These are phyloP conservation scores for Syngnathus scovelli DNA, from an alignment of 2,113 vertebrate species.

Conservation along the genomic window DNA sequence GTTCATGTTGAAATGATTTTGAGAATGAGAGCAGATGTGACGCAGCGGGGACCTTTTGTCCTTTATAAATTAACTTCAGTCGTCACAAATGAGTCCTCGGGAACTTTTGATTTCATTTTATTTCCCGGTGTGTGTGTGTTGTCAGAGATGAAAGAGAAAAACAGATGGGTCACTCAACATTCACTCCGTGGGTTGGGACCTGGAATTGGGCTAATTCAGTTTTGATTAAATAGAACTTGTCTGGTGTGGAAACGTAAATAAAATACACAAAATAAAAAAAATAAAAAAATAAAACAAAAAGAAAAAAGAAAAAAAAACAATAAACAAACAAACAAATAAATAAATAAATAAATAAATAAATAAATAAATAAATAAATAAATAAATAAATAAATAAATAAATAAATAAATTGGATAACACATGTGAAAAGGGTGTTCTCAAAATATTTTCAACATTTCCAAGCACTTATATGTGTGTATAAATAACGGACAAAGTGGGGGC, in stretches of 20 bases:
- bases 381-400: too few relatives aligned
- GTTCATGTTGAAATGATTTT: neutral
- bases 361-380: too few relatives aligned
- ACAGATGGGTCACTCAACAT: slow-evolving; percentile 56
- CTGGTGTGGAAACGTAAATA: slow-evolving; percentile 6
- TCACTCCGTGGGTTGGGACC: slow-evolving; percentile 45
- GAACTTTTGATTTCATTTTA: neutral
- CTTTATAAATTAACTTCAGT: slow-evolving; percentile 35
- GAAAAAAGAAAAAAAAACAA: too few relatives aligned
- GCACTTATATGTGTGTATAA: too few relatives aligned
- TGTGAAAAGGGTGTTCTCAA: too few relatives aligned
- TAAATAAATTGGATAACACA: too few relatives aligned
- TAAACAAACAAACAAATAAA: too few relatives aligned
- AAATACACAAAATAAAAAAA: too few relatives aligned
- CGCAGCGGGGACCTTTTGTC: slow-evolving; percentile 31
- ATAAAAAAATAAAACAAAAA: too few relatives aligned
- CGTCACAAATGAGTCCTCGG: slow-evolving; percentile 35
- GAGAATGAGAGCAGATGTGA: slow-evolving; percentile 3
- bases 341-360: too few relatives aligned
- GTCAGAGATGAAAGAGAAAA: slow-evolving; percentile 24
- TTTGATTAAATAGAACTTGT: slow-evolving; percentile 65
- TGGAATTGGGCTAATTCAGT: slow-evolving; percentile 54
- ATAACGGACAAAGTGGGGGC: too few relatives aligned
- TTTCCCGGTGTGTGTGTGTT: slow-evolving; percentile 13
- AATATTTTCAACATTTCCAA: too few relatives aligned